These are phyloP conservation scores for Gambusia affinis DNA, from an alignment of 2,113 vertebrate species.

Conservation along the genomic window DNA sequence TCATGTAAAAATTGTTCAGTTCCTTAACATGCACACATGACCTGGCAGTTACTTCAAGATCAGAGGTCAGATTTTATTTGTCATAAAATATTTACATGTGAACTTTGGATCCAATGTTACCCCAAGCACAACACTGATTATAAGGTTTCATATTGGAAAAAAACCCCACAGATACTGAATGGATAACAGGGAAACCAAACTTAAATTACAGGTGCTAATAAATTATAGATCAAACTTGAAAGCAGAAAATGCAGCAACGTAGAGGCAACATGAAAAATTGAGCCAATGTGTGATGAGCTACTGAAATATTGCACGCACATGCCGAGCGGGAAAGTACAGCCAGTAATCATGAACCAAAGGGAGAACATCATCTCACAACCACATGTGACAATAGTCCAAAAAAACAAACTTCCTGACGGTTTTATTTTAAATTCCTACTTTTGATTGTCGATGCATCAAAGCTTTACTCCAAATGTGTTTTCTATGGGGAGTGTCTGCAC, in stretches of 20 bases:
- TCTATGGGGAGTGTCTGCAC: not conserved
- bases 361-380: conserved; percentile 13
- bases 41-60: not conserved
- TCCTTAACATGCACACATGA: not conserved
- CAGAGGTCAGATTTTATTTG: conserved; percentile 29
- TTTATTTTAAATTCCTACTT: not conserved
- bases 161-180: not conserved
- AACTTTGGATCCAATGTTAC: conserved; percentile 35
- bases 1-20: not conserved
- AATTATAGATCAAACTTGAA: not conserved
- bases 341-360: conserved; percentile 16
- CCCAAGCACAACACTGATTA: conserved; percentile 1
- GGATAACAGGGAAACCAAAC: not conserved
- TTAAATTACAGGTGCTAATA: not conserved
- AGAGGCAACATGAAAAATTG: conserved; percentile 23
- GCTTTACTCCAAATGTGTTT: not conserved
- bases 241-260: not conserved
- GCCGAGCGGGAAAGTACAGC: conserved; percentile 24
- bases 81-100: conserved; percentile 30
- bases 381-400: not conserved
- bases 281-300: conserved; percentile 35
- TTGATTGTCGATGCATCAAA: not conserved
- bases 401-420: not conserved
- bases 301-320: conserved; percentile 41
- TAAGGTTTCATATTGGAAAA: not conserved